Evolutionary conservation across 2,888 invertebrate genomes (phyloP).

Genomic region (Habrosyne pyritoides): DNA sequence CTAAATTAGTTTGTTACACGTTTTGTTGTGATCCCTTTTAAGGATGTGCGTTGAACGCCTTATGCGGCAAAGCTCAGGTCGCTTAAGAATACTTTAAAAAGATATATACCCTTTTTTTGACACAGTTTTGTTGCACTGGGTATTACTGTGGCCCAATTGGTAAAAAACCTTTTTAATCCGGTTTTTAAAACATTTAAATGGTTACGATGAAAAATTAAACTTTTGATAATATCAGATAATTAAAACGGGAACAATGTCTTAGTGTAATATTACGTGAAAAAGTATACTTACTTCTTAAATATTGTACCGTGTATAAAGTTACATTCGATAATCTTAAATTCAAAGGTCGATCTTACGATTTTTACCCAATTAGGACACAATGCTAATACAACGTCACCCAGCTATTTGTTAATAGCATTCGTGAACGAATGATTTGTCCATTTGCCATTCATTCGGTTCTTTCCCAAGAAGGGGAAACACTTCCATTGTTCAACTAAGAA

Average conservation of each 20-base stretch:
- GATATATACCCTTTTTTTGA: slow-evolving; percentile 63
- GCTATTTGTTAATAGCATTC: background rate
- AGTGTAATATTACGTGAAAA: too few relatives aligned
- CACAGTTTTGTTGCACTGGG: slow-evolving; percentile 52
- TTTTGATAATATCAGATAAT: background rate
- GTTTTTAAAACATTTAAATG: background rate
- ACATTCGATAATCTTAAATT: background rate
- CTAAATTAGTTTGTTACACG: slow-evolving; percentile 35
- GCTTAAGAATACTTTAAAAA: slow-evolving; percentile 39
- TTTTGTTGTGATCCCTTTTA: slow-evolving; percentile 26
- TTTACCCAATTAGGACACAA: slow-evolving; percentile 1
- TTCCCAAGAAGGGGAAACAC: too few relatives aligned
- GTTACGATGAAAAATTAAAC: background rate
- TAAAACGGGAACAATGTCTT: too few relatives aligned
- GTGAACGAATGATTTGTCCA: background rate
- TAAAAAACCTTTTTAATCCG: background rate
- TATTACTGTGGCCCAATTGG: slow-evolving; percentile 22
- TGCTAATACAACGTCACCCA: background rate
- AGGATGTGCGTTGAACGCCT: slow-evolving; percentile 45
- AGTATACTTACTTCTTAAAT: background rate
- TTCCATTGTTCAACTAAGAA: too few relatives aligned
- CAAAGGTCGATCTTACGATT: background rate
- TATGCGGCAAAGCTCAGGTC: slow-evolving; percentile 49
- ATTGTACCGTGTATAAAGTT: background rate
- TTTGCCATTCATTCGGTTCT: too few relatives aligned